A percentile compares a stretch with the other conserved stretches of the same genome.
Evolutionary conservation across 2,888 invertebrate genomes (phyloP).

Genomic region (Plebejus anna): DNA sequence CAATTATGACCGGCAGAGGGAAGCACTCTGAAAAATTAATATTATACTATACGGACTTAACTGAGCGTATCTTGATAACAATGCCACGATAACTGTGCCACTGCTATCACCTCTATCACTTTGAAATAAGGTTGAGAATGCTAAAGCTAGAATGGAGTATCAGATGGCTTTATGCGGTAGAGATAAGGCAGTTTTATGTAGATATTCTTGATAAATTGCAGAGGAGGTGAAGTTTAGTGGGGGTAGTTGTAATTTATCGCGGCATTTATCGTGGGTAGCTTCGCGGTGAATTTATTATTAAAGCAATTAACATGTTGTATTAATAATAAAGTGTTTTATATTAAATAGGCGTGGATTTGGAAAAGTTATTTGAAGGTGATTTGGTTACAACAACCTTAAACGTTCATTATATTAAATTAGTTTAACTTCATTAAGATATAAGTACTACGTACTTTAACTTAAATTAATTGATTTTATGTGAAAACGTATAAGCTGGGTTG

Average conservation of each 20-base stretch:
- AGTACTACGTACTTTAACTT: no score
- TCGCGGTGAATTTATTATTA: conserved; percentile 30
- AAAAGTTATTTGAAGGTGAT: background rate
- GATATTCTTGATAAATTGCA: conserved; percentile 30
- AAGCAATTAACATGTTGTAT: conserved; percentile 30
- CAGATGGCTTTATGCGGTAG: conserved; percentile 26
- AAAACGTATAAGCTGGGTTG: no score
- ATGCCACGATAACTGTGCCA: background rate
- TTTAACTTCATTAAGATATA: no score
- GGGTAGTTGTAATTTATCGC: conserved; percentile 31
- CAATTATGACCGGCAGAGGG: conserved; percentile 29
- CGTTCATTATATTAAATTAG: background rate
- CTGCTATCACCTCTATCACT: background rate
- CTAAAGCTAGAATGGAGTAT: background rate
- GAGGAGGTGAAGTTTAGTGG: conserved; percentile 25
- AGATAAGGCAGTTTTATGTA: conserved; percentile 31
- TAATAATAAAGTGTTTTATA: conserved; percentile 19
- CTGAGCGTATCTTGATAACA: conserved; percentile 31
- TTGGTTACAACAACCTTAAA: background rate
- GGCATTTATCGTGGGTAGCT: conserved; percentile 30
- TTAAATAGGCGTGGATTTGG: conserved; percentile 7
- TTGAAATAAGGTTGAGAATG: background rate
- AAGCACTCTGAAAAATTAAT: conserved; percentile 30
- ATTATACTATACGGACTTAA: conserved; percentile 29
- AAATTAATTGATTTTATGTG: no score